phyloP scores from a whole-genome alignment of 2,888 invertebrate genomes.

The Lithosia quadra region DNA sequence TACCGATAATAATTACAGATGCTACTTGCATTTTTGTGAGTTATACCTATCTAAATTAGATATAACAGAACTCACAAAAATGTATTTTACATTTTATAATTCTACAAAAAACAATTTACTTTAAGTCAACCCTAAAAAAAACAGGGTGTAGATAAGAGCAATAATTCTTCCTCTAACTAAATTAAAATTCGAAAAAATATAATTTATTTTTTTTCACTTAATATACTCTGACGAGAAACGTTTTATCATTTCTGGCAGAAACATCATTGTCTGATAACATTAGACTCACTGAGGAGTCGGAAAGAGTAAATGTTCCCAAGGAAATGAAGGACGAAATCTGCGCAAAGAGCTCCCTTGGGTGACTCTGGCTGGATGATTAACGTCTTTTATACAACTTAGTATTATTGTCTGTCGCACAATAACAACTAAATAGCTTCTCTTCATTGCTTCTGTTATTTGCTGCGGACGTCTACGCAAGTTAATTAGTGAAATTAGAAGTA shows the following conservation, averaged over 20 bases:
- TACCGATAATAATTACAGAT: background rate
- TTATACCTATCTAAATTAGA: too few species aligned
- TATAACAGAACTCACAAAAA: background rate
- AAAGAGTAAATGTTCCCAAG: conserved; percentile 72
- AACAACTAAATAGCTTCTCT: conserved; percentile 57
- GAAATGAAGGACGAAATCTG: conserved; percentile 74
- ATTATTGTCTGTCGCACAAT: conserved; percentile 62
- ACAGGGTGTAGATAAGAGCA: conserved; percentile 38
- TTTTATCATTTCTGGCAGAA: conserved; percentile 57
- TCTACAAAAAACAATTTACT: background rate
- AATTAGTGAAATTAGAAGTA: conserved; percentile 51
- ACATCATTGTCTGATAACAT: conserved; percentile 70
- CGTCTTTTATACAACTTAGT: conserved; percentile 66
- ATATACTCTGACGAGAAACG: conserved; percentile 47
- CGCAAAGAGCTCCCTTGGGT: conserved; percentile 57
- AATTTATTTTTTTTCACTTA: conserved; percentile 44
- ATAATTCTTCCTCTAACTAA: conserved; percentile 35
- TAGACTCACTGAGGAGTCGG: conserved; percentile 63
- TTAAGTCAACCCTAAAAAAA: conserved; percentile 27
- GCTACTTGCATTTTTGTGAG: too few species aligned
- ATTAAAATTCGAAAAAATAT: conserved; percentile 37
- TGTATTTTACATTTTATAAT: background rate
- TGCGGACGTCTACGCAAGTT: conserved; percentile 43
- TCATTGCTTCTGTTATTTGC: conserved; percentile 51
- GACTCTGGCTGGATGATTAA: conserved; percentile 66